Evolutionary conservation across 2,888 invertebrate species (phyloP).

Genomic region (Dasypolia templi): DNA sequence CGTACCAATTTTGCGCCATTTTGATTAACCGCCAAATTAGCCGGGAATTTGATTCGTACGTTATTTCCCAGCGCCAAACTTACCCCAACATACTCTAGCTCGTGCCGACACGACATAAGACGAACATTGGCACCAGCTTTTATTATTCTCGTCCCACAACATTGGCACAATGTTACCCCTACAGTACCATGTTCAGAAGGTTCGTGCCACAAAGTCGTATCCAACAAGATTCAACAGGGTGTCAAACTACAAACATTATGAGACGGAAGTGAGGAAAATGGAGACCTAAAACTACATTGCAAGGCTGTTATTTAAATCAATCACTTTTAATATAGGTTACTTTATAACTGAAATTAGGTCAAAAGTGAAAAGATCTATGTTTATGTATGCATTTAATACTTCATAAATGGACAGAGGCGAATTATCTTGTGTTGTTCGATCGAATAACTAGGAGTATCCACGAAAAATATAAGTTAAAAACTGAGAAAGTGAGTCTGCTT

Average conservation of each 20-base stretch:
- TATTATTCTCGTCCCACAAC: neutral
- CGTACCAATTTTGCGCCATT: too few species aligned
- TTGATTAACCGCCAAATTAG: too few species aligned
- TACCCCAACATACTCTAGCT: neutral
- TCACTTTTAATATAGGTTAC: slow-evolving; percentile 16
- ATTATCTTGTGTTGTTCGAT: too few species aligned
- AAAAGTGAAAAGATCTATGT: neutral
- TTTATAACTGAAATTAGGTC: slow-evolving; percentile 1
- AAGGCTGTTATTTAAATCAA: slow-evolving; percentile 11
- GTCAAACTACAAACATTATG: slow-evolving; percentile 44
- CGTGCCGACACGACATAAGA: neutral
- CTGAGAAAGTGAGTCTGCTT: neutral
- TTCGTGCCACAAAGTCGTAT: slow-evolving; percentile 41
- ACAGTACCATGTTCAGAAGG: neutral
- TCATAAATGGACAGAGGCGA: too few species aligned
- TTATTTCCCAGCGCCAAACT: neutral
- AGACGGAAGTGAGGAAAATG: slow-evolving; percentile 40
- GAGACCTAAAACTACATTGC: slow-evolving; percentile 18
- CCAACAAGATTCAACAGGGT: slow-evolving; percentile 49
- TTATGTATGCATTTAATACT: too few species aligned
- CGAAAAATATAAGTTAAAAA: neutral
- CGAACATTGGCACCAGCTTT: neutral
- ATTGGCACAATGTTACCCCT: neutral
- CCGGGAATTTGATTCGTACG: too few species aligned
- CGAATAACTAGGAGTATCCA: neutral